phyloP scores from a whole-genome alignment of 2,113 vertebrate genomes.

The Actinemys pallida region DNA sequence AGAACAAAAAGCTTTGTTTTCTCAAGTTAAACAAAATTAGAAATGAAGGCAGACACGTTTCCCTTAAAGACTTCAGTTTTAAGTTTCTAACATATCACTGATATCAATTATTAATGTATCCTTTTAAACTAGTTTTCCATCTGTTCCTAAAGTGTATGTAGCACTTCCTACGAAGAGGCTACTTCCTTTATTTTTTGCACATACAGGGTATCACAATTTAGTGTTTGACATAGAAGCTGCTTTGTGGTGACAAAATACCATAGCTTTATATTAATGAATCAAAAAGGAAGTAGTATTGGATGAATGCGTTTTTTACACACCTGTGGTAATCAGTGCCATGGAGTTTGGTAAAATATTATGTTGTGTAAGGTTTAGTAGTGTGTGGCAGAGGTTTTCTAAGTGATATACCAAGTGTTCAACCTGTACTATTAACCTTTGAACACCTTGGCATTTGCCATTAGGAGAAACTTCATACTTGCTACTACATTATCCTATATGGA shows the following conservation, averaged over 20 bases:
- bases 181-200: not conserved
- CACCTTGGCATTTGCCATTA: not conserved
- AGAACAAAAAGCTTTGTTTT: not conserved
- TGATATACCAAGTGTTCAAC: not conserved
- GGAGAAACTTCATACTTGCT: not conserved
- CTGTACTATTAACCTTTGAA: not conserved
- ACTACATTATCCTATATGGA: not conserved
- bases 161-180: not conserved
- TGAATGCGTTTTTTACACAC: not conserved
- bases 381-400: not conserved
- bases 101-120: not conserved
- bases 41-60: not conserved
- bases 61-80: not conserved
- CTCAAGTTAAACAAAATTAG: not conserved
- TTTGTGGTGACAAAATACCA: not conserved
- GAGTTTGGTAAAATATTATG: not conserved
- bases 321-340: not conserved
- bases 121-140: slow-evolving; percentile 16
- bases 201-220: not conserved
- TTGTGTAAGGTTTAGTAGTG: not conserved
- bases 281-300: not conserved
- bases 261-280: not conserved
- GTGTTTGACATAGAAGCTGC: not conserved
- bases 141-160: not conserved
- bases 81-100: not conserved